A percentile compares a stretch with the other conserved stretches of the same genome.
These are phyloP conservation scores for Phataginus tricuspis DNA, from an alignment of 2,797 vertebrate genomes.

Conservation along the genomic window DNA sequence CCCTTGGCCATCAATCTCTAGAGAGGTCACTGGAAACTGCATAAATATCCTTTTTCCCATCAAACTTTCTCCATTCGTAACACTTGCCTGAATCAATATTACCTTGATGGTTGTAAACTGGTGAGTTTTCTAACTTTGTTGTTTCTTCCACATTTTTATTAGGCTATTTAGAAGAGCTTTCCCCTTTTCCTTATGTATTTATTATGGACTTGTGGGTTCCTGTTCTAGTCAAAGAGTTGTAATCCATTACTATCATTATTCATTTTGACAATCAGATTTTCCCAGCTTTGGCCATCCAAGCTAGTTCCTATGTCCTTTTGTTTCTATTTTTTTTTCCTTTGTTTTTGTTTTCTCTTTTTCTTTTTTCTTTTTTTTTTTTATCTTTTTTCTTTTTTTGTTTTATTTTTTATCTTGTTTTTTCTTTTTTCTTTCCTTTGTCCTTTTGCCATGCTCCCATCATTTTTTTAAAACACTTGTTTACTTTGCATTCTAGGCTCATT, in stretches of 20 bases:
- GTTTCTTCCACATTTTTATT: background rate
- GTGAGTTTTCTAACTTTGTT: background rate
- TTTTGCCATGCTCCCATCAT: background rate
- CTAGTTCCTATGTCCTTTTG: background rate
- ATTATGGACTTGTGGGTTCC: background rate
- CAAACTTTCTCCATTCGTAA: background rate
- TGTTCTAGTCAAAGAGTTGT: background rate
- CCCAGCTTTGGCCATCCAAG: background rate
- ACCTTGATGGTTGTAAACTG: background rate
- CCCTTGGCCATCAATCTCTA: background rate
- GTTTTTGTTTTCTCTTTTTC: no score
- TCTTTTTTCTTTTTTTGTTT: no score
- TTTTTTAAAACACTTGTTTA: background rate
- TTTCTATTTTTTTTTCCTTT: no score
- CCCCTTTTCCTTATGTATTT: constrained; percentile 1
- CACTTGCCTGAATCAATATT: background rate
- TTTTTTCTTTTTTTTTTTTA: no score
- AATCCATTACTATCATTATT: background rate
- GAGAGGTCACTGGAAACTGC: background rate
- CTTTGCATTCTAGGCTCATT: background rate
- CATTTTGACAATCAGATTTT: background rate
- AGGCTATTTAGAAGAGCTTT: background rate
- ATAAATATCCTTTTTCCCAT: background rate
- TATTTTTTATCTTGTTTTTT: no score
- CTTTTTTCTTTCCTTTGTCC: background rate